A percentile compares a stretch with the other conserved stretches of the same genome.
These are phyloP conservation scores for Lepidochrysops patricia DNA, from an alignment of 2,888 invertebrate genomes.

Conservation along the genomic window DNA sequence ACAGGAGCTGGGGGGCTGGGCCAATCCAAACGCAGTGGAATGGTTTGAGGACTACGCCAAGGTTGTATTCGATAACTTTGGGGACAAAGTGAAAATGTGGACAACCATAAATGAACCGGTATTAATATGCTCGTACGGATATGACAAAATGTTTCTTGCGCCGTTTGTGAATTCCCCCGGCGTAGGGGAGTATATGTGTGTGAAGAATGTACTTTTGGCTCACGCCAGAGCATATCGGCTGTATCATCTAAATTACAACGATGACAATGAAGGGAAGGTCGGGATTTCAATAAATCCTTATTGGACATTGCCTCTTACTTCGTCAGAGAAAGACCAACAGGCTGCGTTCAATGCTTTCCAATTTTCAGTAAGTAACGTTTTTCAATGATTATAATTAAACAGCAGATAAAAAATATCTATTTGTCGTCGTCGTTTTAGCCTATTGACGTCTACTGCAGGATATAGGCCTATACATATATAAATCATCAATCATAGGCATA, in stretches of 20 bases:
- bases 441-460: no score
- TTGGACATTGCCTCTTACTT: slow-evolving; percentile 34
- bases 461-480: no score
- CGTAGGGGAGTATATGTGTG: slow-evolving; percentile 52
- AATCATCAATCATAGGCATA: no score
- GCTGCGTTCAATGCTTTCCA: slow-evolving; percentile 56
- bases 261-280: slow-evolving; percentile 34
- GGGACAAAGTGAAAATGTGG: no score
- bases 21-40: no score
- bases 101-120: no score
- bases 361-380: slow-evolving; percentile 43
- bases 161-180: slow-evolving; percentile 24
- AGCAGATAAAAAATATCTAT: no score
- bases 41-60: no score
- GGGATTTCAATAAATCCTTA: slow-evolving; percentile 11
- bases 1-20: no score
- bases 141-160: slow-evolving; percentile 50
- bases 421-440: no score
- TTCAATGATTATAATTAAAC: no score
- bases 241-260: slow-evolving; percentile 47
- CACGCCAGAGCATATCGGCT: slow-evolving; percentile 68
- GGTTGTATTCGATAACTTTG: no score
- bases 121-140: slow-evolving; percentile 43
- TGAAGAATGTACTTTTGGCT: slow-evolving; percentile 63
- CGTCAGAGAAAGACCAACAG: slow-evolving; percentile 43